Base-by-base conservation (phyloP, 2,113 vertebrate species). In the Osmerus eperlanus region DNA sequence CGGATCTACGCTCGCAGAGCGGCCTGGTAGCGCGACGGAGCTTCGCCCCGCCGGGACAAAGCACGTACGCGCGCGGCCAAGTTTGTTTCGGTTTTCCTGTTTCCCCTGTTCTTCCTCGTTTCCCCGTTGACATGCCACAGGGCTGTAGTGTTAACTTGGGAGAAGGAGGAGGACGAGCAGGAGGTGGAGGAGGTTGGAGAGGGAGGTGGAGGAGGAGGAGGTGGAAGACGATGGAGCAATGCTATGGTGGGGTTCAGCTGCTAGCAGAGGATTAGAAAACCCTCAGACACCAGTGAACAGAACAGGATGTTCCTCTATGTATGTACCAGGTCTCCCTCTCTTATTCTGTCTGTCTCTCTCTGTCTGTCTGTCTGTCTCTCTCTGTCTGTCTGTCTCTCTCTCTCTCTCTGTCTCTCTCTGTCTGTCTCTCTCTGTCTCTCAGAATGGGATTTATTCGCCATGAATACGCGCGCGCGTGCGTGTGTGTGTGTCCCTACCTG, bases 401-500 rank as follows among this genome's bases (percentile, higher is more conserved):
- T n/a, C n/a, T 55, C 18, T 56, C 7, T 56, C 4, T n/a, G 4
- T 56, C n/a, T 56, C 41, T 47, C 41, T 47, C 41, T 47, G 1
- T 9, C 41, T 47, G 5, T 9, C 41, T 47, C 9, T 47, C 41
- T 21, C 21, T 21, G 21, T 21, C 21, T 21, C 21, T 21, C 21
- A 21, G 21, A 21, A 21, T 21, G 21, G 21, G 21, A 21, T 21
- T 0, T 21, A 21, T 21, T 21, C 21, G 21, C 21, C 21, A 21
- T 21, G 21, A 21, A 21, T 59, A 19, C 23, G 56, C 6, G 32
- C 6, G 32, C 23, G 56, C 23, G 56, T 29, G 29, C 51, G 60
- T 65, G 25, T 70, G 55, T 62, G 68, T 67, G 61, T 47, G 52
- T 36, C 41, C 36, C 41, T 93, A 99, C 97, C 97, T 99, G 97